Evolutionary conservation across 2,113 vertebrate species (phyloP), one percentile per base, ranked within the genome.

Genomic region (Indicator indicator): DNA sequence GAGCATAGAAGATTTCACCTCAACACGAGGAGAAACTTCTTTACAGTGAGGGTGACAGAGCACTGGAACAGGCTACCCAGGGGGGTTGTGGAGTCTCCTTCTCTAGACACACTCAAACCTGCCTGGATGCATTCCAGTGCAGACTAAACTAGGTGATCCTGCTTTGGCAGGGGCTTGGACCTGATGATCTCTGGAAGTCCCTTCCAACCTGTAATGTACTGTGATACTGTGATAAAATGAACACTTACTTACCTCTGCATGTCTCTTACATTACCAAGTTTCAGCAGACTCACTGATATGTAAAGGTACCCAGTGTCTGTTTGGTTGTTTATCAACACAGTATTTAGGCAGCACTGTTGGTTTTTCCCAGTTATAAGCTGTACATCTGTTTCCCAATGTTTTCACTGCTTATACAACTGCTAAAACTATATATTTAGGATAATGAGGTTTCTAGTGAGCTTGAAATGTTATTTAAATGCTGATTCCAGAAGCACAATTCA

Each of bases 401-500:
- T 71, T 92, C 84, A 56, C 23, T 91, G 46, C 23, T 90, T 90
- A 36, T 88, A 42, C 62, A 59, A 91, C 70, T 83, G 16, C 78
- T 95, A 93, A 86, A 96, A 68, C 7, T 17, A 90, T 83, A 80
- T 62, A 83, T 56, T 80, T 62, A 80, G 5, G 79, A 60, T 88
- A 95, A 92, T 59, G 56, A 95, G 48, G 38, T 94, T 96, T 87
- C 78, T 77, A 93, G 84, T 75, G 82, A 21, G 68, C 86, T 86
- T 93, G 69, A 75, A 87, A 95, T 79, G 89, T 94, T 94, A 93
- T 90, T 94, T 97, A 96, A 95, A 97, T 95, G 83, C 64, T 91
- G 88, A 69, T 92, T 68, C 96, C 95, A 95, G 59, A 97, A 77
- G 48, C 50, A 94, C 65, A 92, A 79, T 83, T 93, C 9, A 21